Conservation (phyloP, 2,888 invertebrate genomes). For the Netelia melanura region DNA sequence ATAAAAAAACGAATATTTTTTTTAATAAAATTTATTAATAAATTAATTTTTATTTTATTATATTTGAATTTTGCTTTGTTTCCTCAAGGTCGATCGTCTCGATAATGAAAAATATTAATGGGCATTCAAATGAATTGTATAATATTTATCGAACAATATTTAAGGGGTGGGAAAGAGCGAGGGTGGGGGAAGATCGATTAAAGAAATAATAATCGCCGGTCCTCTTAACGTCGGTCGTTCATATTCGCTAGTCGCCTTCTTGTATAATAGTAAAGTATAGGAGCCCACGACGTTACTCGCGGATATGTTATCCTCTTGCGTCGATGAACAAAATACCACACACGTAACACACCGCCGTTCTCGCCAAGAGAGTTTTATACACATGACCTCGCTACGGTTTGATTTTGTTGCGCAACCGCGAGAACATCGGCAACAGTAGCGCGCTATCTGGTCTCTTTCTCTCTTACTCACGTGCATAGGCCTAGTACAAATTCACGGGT, state of each 20-base stretch:
- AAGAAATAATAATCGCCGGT: no score
- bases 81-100: no score
- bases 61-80: no score
- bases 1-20: no score
- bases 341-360: slow-evolving; percentile 51
- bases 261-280: no score
- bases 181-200: background rate
- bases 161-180: background rate
- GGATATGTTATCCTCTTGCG: slow-evolving; percentile 21
- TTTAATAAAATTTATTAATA: no score
- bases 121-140: no score
- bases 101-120: no score
- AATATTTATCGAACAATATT: background rate
- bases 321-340: slow-evolving; percentile 39
- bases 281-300: no score
- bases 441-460: slow-evolving; percentile 13
- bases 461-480: slow-evolving; percentile 36
- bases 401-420: slow-evolving; percentile 62
- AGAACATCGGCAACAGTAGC: slow-evolving; percentile 52
- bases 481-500: background rate
- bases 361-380: slow-evolving; percentile 43
- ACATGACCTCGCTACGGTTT: slow-evolving; percentile 64
- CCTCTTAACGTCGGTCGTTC: no score
- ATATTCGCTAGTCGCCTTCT: no score
- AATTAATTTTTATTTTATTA: no score